Conservation (phyloP, 2,888 invertebrate species). For the Sminthurinus aureus region DNA sequence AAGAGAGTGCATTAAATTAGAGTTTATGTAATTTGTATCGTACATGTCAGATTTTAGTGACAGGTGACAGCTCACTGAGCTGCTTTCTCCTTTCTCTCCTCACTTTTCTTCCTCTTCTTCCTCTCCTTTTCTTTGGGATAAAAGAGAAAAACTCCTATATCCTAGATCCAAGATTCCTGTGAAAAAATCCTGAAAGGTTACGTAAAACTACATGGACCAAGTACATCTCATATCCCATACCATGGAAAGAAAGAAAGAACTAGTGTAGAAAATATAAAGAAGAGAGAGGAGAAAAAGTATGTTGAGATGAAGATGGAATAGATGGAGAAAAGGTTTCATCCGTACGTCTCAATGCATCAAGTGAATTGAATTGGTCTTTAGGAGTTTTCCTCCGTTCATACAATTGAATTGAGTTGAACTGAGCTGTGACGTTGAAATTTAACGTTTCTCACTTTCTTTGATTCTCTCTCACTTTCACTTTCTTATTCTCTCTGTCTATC, state of each 20-base stretch:
- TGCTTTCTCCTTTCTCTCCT: background rate
- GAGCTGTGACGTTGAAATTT: conserved; percentile 14
- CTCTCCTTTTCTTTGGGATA: background rate
- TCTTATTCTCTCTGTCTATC: background rate
- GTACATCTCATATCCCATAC: too few relatives aligned
- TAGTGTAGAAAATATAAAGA: conserved; percentile 7
- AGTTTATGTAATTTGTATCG: conserved; percentile 22
- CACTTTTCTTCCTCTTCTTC: background rate
- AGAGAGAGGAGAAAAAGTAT: background rate
- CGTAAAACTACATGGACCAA: background rate
- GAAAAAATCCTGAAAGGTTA: too few relatives aligned
- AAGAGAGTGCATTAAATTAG: conserved; percentile 16
- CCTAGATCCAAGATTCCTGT: background rate
- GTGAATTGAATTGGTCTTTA: conserved; percentile 16
- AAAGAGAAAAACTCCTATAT: background rate
- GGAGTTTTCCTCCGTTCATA: conserved; percentile 1
- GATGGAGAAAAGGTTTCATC: too few relatives aligned
- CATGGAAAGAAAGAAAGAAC: background rate
- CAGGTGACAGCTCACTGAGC: background rate
- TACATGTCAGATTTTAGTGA: conserved; percentile 19
- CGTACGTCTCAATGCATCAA: conserved; percentile 11
- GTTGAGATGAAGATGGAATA: background rate
- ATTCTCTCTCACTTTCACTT: conserved; percentile 1
- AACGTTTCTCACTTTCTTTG: conserved; percentile 3
- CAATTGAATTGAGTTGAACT: conserved; percentile 23